Percentiles rank a stretch among this genome's conserved stretches.
Conservation (phyloP, 2,797 vertebrate species). For the Lithobates pipiens region DNA sequence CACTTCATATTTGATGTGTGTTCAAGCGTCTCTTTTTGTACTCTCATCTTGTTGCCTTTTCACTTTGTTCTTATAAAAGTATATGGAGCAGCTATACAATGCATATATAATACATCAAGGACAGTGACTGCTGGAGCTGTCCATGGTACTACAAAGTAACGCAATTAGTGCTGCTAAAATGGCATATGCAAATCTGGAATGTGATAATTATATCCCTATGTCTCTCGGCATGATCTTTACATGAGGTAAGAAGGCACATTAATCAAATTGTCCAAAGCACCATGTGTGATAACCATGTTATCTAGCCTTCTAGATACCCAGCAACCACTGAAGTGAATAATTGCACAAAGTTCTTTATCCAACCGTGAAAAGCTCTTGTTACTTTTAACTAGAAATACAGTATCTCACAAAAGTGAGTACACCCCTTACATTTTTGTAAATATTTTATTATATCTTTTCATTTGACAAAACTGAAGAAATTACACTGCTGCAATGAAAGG, state of each 20-base stretch:
- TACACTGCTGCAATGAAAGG: no score
- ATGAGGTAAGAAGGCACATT: slow-evolving; percentile 37
- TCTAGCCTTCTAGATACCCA: background rate
- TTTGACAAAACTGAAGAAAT: no score
- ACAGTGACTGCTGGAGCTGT: slow-evolving; percentile 21
- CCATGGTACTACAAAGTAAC: slow-evolving; percentile 40
- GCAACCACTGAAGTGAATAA: background rate
- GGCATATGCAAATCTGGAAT: slow-evolving; percentile 44
- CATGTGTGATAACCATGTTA: slow-evolving; percentile 43
- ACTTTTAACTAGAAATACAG: no score
- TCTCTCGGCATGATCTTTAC: slow-evolving; percentile 35
- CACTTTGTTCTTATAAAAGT: background rate
- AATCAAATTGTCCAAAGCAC: slow-evolving; percentile 38
- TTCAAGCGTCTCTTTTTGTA: background rate
- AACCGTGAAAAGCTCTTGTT: no score
- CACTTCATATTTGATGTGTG: background rate
- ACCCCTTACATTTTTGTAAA: no score
- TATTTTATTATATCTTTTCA: no score
- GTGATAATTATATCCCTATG: slow-evolving; percentile 37
- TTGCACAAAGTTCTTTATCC: background rate
- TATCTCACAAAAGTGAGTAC: no score
- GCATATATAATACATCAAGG: slow-evolving; percentile 18
- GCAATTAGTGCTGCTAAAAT: slow-evolving; percentile 41
- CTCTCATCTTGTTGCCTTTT: background rate
- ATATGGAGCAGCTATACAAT: background rate